Conservation (phyloP, 2,113 vertebrate species). For the Paratilapia polleni region DNA sequence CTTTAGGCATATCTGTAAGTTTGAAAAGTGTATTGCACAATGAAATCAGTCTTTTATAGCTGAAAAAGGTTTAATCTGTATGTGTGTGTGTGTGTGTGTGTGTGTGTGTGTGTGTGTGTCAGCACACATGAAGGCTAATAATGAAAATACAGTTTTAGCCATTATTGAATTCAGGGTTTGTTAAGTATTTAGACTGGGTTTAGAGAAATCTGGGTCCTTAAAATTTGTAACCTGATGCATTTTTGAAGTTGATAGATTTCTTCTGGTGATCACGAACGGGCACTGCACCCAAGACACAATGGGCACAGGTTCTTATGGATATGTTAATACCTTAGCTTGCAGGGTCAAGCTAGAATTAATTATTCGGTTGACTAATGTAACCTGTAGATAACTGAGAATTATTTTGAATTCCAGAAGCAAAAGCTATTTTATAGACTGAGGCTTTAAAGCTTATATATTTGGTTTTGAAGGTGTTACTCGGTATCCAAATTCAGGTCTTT, state of each 20-base stretch:
- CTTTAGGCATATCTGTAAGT: no score
- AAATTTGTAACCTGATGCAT: neutral
- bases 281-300: neutral
- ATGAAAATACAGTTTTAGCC: constrained; percentile 57
- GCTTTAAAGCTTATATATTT: neutral
- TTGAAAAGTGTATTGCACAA: no score
- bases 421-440: neutral
- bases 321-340: no score
- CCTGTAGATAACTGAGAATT: neutral
- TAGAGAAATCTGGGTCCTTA: neutral
- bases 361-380: neutral
- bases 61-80: no score
- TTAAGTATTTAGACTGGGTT: constrained; percentile 34
- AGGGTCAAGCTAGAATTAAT: no score
- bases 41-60: no score
- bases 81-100: constrained; percentile 31
- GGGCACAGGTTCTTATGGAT: neutral
- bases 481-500: no score
- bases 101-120: constrained; percentile 34
- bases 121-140: constrained; percentile 42
- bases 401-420: no score
- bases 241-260: no score
- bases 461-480: no score
- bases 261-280: no score
- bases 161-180: constrained; percentile 52